Evolutionary conservation across 2,797 vertebrate species (phyloP), one percentile per base, ranked within the genome.

Genomic region (Gymnothorax javanicus): DNA sequence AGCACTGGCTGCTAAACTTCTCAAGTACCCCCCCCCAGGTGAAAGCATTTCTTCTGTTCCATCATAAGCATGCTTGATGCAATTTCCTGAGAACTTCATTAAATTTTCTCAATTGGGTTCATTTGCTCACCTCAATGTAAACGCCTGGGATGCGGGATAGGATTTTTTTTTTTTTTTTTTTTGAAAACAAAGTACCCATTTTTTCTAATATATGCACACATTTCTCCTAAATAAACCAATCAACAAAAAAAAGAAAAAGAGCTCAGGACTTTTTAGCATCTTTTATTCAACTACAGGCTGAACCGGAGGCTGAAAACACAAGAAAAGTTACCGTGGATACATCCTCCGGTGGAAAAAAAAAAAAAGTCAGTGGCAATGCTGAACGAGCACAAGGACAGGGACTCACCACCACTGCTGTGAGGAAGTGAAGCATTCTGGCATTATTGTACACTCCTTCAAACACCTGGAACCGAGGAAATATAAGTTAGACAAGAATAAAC

Each of bases 361-460:
- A 15, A 67, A 33, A 59, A 83, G n/a, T 71, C 54, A 71, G 82
- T 71, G 15, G n/a, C 57, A 17, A 25, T 83, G 54, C 25, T 52
- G 43, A 13, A 77, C 13, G 4, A 77, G 52, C 12, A 77, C 7
- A 77, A 77, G 13, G 33, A 43, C 50, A 69, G 27, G 52, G 69
- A 97, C 97, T 96, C 91, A 98, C 98, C 97, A 98, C 98, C 84
- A 98, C 97, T 87, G 97, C 97, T 89, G 98, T 98, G 87, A 98
- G 96, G 92, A 98, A 98, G 94, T 98, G 98, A 87, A 98, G 95
- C 98, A 98, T 98, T 92, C 98, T 96, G 84, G 97, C 97, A 92
- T 98, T 98, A 91, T 97, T 98, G 94, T 98, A 98, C 43, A 98
- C 97, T 83, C 98, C 98, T 91, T 98, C 97, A 90, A 98, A 98